Evolutionary conservation across 2,113 vertebrate species (phyloP).

Genomic region (Leuciscus idus): DNA sequence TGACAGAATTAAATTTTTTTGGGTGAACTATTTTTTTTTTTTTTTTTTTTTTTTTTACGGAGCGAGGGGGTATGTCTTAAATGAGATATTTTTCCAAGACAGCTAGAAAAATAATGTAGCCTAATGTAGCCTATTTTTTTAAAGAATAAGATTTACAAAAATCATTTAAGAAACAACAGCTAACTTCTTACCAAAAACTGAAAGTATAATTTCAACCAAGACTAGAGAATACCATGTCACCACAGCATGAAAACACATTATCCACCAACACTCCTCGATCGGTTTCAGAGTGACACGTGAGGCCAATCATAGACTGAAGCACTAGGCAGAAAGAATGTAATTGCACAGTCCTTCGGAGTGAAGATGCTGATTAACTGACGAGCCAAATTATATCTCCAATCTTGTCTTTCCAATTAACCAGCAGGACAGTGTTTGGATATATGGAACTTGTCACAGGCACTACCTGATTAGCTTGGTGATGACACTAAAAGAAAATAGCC

Average conservation of each 20-base stretch:
- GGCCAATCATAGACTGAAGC: background rate
- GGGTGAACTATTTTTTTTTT: background rate
- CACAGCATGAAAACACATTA: background rate
- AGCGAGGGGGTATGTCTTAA: background rate
- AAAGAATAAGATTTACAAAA: background rate
- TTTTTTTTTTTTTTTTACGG: no score
- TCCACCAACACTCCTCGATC: background rate
- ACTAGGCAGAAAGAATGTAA: conserved; percentile 10
- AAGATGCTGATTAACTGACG: conserved; percentile 6
- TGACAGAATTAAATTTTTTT: background rate
- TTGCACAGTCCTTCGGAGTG: conserved; percentile 6
- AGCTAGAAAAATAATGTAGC: background rate
- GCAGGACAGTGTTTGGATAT: conserved; percentile 9
- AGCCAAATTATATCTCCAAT: conserved; percentile 46
- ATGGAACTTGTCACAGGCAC: conserved; percentile 43
- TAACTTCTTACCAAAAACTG: background rate
- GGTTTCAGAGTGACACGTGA: background rate
- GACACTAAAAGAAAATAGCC: conserved; percentile 33
- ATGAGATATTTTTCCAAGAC: background rate
- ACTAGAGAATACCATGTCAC: background rate
- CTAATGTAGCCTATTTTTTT: background rate
- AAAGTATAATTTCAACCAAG: background rate
- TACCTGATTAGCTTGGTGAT: conserved; percentile 12
- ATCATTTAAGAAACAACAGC: background rate
- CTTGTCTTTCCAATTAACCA: conserved; percentile 46